Base-by-base conservation (phyloP, 2,113 vertebrate genomes). In the Mirza zaza region DNA sequence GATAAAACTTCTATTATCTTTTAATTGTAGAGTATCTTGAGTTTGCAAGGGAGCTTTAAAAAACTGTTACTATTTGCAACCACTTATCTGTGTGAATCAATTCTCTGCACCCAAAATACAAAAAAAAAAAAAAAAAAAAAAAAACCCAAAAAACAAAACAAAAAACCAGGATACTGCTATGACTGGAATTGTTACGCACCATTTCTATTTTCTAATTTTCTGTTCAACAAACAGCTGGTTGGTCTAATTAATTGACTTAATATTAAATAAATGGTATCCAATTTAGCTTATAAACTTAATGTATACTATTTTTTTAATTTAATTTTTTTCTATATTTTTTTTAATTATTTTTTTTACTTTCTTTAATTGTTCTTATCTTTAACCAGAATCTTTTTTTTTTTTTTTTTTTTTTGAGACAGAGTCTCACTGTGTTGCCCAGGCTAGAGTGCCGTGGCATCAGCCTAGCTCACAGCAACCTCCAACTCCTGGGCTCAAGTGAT, bases 41-140 rank as follows among this genome's bases (percentile, higher is more conserved):
- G 29, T 96, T 93, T 96, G 61, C 79, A 95, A 91, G 89, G 21
- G 32, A 96, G 48, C 61, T 94, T 92, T 87, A 73, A 88, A 97
- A 91, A 67, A 76, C 80, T 96, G 68, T 83, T 87, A 68, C 93
- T 92, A n/a, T 97, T 96, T 98, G 77, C 96, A 97, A 75, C 77
- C 71, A 45, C 68, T 97, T 97, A 86, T 70, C 73, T 97, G 94
- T 87, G 96, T 97, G 91, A 96, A 96, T 94, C 93, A 97, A 29
- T 91, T 95, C 73, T 97, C 68, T 94, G 93, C 86, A 92, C 97
- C 67, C 29, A 73, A 94, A 97, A 79, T 63, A 63, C 85, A 91
- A 95, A 94, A 92, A 50, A 59, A 12, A 27, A 27, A 23, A 15
- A 76, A 32, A 8, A 86, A 82, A 57, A 70, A 23, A 70, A 7